Percentiles rank a stretch among this genome's conserved stretches.
These are phyloP conservation scores for Gasterosteus aculeatus DNA, from an alignment of 2,113 vertebrate species.

Conservation along the genomic window DNA sequence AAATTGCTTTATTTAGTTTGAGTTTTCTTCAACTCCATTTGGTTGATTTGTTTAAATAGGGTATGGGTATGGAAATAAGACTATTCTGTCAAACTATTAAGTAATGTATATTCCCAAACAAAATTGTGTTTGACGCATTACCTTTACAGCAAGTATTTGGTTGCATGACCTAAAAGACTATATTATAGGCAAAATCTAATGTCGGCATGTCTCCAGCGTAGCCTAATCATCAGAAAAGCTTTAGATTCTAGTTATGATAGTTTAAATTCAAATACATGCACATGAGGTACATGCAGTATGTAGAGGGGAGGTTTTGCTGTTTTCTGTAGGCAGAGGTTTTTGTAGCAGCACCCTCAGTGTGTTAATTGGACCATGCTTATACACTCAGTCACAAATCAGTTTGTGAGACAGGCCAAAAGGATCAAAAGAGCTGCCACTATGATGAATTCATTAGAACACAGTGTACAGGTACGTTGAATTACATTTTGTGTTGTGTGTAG, in stretches of 20 bases:
- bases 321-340: background rate
- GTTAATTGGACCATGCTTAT: conserved; percentile 11
- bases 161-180: background rate
- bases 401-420: conserved; percentile 1
- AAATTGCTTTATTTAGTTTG: background rate
- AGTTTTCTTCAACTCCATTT: background rate
- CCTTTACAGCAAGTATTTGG: background rate
- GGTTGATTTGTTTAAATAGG: background rate
- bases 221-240: background rate
- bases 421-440: conserved; percentile 26
- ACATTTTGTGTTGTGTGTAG: conserved; percentile 6
- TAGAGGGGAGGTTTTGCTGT: background rate
- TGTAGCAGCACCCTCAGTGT: background rate
- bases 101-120: background rate
- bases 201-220: background rate
- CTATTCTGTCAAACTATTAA: background rate
- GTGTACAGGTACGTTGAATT: background rate
- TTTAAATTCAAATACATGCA: background rate
- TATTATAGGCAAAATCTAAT: background rate
- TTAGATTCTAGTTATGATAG: background rate
- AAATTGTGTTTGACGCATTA: background rate
- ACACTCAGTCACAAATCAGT: conserved; percentile 7
- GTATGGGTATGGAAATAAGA: background rate
- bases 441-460: conserved; percentile 12
- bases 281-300: background rate